These are phyloP conservation scores for Frankliniella fusca DNA, from an alignment of 2,888 invertebrate genomes.

Conservation along the genomic window DNA sequence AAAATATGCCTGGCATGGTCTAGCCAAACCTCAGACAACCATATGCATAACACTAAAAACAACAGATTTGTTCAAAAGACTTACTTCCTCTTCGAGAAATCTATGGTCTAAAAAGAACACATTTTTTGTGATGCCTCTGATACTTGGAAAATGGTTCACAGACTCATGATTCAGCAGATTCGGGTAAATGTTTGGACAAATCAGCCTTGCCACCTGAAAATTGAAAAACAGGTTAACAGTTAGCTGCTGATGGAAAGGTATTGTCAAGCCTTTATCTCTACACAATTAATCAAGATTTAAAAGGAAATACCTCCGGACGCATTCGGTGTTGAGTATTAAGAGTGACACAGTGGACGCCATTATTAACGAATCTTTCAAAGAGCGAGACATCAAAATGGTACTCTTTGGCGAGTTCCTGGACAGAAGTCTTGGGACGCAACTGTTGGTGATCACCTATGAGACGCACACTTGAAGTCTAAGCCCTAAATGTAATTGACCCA, in stretches of 20 bases:
- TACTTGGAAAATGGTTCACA: conserved; percentile 54
- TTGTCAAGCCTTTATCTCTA: background rate
- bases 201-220: background rate
- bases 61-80: conserved; percentile 40
- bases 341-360: conserved; percentile 46
- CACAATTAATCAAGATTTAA: conserved; percentile 31
- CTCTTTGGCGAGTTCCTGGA: conserved; percentile 48
- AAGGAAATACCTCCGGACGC: conserved; percentile 49
- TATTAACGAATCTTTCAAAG: conserved; percentile 53
- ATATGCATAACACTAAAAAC: too few relatives aligned
- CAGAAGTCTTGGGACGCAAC: conserved; percentile 51
- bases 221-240: too few relatives aligned
- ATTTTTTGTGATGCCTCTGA: conserved; percentile 59
- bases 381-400: conserved; percentile 52
- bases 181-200: conserved; percentile 63
- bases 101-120: conserved; percentile 66
- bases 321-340: conserved; percentile 52
- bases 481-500: background rate
- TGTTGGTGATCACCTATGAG: conserved; percentile 42
- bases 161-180: conserved; percentile 56
- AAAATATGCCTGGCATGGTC: too few relatives aligned
- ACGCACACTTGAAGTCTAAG: background rate
- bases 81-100: conserved; percentile 55
- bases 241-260: too few relatives aligned
- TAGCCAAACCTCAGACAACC: too few relatives aligned